Base-by-base conservation (phyloP, 2,797 vertebrate species). In the Pipistrellus pipistrellus region DNA sequence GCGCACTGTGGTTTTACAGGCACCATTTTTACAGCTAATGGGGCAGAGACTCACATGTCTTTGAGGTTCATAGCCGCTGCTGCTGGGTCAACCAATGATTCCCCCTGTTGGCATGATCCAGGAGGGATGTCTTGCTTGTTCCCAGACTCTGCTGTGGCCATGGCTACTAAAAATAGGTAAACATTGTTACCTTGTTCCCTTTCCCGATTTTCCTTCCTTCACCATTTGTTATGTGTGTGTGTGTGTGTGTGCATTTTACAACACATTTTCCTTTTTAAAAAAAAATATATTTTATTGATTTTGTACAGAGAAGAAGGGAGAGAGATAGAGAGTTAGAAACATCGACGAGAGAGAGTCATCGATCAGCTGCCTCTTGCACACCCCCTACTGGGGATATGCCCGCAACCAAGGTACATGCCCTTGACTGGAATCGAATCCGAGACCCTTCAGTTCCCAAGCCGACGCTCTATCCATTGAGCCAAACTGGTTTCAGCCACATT, bases 51-150 rank as follows among this genome's bases (percentile, higher is more conserved):
- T 96, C 76, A 53, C 8, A 11, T 83, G 9, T 69, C 55, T 84
- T 35, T 88, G 94, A 78, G 66, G 75, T 71, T 94, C 75, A 66
- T 1, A 90, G 77, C 80, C 20, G 41, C 20, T 46, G 89, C 68
- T 55, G 57, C 21, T 83, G 55, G 71, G 55, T 59, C 81, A 86
- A n/a, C 53, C 68, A n/a, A 0, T 46, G 44, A 64, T 76, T 68
- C 66, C 86, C 77, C 8, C 46, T 13, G 0, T 73, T 85, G 41
- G 84, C 48, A 68, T 23, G 57, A 77, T 73, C 25, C 6, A 13
- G 8, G 32, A 72, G 77, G 38, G 38, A 27, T 76, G 80, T 55
- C 66, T 84, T 46, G 41, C 72, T 77, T 66, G 62, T 8, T n/a
- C 68, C 6, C 0, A n/a, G 72, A 44, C 35, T 6, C 51, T 30